Conservation (phyloP, 2,113 vertebrate species). For the Oreotrochilus melanogaster region DNA sequence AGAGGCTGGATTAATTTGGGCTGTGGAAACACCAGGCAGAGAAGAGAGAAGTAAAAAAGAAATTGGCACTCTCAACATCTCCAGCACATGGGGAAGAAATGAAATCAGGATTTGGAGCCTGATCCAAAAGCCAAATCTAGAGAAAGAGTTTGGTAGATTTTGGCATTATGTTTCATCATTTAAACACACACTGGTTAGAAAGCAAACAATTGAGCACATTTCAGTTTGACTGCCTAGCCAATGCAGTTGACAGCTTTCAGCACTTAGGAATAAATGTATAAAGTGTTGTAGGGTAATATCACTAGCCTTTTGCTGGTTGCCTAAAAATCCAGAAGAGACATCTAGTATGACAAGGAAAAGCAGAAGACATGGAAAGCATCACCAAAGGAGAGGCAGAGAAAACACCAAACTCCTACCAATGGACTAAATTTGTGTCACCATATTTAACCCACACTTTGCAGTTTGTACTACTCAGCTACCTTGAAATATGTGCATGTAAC, state of each 20-base stretch:
- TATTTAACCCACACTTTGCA: constrained; percentile 9
- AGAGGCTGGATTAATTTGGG: background rate
- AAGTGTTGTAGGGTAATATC: background rate
- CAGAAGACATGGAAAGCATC: background rate
- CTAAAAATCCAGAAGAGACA: background rate
- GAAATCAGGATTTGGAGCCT: background rate
- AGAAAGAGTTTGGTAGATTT: background rate
- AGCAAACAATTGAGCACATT: background rate
- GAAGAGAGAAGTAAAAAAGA: background rate
- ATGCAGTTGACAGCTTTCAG: background rate
- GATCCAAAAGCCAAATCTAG: background rate
- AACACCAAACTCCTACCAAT: background rate
- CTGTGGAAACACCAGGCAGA: background rate
- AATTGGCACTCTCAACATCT: background rate
- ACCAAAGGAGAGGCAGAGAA: background rate
- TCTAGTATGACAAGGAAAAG: background rate
- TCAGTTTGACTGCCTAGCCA: background rate
- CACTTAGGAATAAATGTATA: background rate
- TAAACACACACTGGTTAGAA: background rate
- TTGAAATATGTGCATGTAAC: constrained; percentile 75
- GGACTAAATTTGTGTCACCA: background rate
- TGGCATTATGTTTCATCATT: background rate
- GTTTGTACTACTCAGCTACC: constrained; percentile 28
- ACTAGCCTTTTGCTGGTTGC: background rate
- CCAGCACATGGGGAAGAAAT: background rate